Percentiles rank a stretch among this genome's conserved stretches.
phyloP scores from a whole-genome alignment of 2,797 vertebrate genomes.

The Myotis findleyi region DNA sequence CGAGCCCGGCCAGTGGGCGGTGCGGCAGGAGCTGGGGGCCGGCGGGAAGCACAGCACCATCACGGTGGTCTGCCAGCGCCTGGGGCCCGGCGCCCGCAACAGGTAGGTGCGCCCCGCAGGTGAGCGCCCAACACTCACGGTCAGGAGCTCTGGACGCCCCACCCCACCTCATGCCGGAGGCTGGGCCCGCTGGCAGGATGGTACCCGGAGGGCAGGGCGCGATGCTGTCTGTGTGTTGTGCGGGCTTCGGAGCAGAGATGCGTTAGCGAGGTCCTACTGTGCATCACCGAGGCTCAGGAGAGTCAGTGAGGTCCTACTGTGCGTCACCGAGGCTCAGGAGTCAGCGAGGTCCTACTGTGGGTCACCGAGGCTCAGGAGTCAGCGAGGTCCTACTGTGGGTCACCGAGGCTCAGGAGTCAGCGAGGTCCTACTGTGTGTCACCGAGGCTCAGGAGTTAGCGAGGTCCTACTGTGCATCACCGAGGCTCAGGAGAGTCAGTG shows the following conservation, averaged over 20 bases:
- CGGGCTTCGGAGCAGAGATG: neutral
- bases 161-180: neutral
- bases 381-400: fast-evolving
- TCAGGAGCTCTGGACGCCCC: conserved; percentile 48
- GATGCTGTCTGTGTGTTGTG: conserved; percentile 3
- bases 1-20: conserved; percentile 94
- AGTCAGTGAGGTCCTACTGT: fast-evolving
- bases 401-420: fast-evolving
- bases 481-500: neutral
- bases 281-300: too few relatives aligned
- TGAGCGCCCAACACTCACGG: neutral
- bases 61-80: conserved; percentile 93
- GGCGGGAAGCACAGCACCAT: conserved; percentile 93
- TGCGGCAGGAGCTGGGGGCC: conserved; percentile 93
- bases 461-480: fast-evolving
- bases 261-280: too few relatives aligned
- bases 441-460: fast-evolving
- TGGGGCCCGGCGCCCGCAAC: conserved; percentile 89
- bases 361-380: too few relatives aligned
- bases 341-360: too few relatives aligned
- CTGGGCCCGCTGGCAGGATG: neutral
- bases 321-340: fast-evolving
- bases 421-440: too few relatives aligned
- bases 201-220: neutral
- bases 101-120: conserved; percentile 86